Percentiles rank a stretch among this genome's conserved stretches.
Conservation (phyloP, 2,113 vertebrate species). For the Trinectes maculatus region DNA sequence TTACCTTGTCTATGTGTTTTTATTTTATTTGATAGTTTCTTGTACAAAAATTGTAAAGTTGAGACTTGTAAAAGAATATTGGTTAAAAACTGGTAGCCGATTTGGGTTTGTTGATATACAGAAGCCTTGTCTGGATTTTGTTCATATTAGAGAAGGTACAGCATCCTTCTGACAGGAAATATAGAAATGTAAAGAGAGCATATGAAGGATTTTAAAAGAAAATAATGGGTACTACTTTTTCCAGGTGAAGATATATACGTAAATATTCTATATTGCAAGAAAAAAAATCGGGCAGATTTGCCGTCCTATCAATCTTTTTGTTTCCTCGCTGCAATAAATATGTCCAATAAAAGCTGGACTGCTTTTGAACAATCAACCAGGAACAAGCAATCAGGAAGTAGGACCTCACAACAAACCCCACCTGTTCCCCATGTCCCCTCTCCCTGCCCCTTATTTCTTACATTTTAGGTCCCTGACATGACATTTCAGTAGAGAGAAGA, state of each 20-base stretch:
- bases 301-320: constrained; percentile 70
- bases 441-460: constrained; percentile 20
- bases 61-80: constrained; percentile 78
- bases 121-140: constrained; percentile 94
- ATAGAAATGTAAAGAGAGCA: constrained; percentile 79
- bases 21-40: constrained; percentile 82
- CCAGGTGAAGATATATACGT: constrained; percentile 82
- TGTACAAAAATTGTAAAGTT: constrained; percentile 86
- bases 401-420: constrained; percentile 57
- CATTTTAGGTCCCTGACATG: constrained; percentile 23
- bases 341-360: constrained; percentile 69
- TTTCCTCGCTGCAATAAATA: constrained; percentile 77
- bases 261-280: constrained; percentile 82
- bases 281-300: constrained; percentile 73
- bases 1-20: constrained; percentile 90
- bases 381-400: constrained; percentile 60
- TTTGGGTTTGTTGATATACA: constrained; percentile 76
- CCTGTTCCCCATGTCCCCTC: constrained; percentile 26
- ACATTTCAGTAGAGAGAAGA: constrained; percentile 23
- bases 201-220: constrained; percentile 78
- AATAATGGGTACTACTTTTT: constrained; percentile 78
- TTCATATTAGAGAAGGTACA: constrained; percentile 78
- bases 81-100: constrained; percentile 69
- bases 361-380: constrained; percentile 81
- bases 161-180: constrained; percentile 74